These are phyloP conservation scores for Gobiocypris rarus DNA, from an alignment of 2,113 vertebrate genomes.

Conservation along the genomic window DNA sequence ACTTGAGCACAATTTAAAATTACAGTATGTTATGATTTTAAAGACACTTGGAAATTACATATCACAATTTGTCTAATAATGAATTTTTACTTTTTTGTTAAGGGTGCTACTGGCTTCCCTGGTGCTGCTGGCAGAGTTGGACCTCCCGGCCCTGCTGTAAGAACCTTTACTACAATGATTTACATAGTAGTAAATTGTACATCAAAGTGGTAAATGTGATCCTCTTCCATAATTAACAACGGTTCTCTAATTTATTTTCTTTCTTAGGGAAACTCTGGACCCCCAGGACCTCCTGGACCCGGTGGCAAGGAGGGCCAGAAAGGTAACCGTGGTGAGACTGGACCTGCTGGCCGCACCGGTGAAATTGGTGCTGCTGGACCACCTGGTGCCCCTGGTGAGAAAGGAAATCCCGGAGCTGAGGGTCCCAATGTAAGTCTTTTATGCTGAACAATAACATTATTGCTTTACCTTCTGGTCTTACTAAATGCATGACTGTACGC, in stretches of 20 bases:
- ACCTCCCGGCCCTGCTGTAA: conserved; percentile 92
- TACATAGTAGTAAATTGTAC: background rate
- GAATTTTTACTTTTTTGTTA: conserved; percentile 37
- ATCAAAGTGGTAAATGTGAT: background rate
- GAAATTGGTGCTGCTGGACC: conserved; percentile 86
- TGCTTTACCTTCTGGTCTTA: background rate
- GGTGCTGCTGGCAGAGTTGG: conserved; percentile 91
- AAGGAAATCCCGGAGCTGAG: conserved; percentile 87
- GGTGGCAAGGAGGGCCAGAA: conserved; percentile 93
- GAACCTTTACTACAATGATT: conserved; percentile 62
- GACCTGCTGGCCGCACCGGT: conserved; percentile 88
- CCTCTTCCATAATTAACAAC: background rate
- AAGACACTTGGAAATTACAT: background rate
- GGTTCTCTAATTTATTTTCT: conserved; percentile 8
- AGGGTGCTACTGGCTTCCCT: conserved; percentile 94
- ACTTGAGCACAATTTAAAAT: background rate
- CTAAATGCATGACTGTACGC: background rate
- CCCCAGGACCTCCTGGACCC: conserved; percentile 85
- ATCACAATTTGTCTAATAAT: background rate
- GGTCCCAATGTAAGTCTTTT: conserved; percentile 83
- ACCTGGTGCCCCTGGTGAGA: conserved; percentile 88
- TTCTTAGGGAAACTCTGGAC: conserved; percentile 87
- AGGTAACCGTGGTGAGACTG: conserved; percentile 95
- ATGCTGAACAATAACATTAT: background rate
- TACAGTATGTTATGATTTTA: background rate